Conservation (phyloP, 2,888 invertebrate genomes). For the Hyles lineata region DNA sequence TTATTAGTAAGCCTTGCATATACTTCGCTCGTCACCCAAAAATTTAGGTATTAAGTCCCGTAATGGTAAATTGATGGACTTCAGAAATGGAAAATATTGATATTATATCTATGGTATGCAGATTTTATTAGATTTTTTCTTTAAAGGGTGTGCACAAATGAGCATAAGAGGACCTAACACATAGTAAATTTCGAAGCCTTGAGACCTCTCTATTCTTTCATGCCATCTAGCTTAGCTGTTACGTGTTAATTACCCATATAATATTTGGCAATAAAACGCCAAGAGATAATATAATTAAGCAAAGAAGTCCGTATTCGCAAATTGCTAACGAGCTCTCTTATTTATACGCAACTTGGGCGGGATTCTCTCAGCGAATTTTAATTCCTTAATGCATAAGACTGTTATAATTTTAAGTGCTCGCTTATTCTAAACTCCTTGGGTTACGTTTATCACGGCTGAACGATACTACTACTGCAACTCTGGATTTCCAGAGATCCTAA, state of each 20-base stretch:
- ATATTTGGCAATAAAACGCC: background rate
- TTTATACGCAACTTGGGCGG: constrained; percentile 63
- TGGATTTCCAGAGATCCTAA: background rate
- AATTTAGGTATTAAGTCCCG: no score
- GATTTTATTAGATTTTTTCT: no score
- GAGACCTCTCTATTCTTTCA: no score
- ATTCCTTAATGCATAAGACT: constrained; percentile 65
- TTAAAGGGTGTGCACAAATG: no score
- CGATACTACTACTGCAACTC: background rate
- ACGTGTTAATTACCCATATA: background rate
- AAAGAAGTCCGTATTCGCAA: constrained; percentile 69
- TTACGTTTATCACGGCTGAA: background rate
- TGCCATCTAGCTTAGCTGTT: no score
- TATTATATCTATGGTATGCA: no score
- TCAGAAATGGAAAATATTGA: no score
- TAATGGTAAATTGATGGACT: no score
- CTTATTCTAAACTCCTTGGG: constrained; percentile 24
- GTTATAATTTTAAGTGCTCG: constrained; percentile 55
- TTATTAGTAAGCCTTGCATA: no score
- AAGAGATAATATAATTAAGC: constrained; percentile 66
- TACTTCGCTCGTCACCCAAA: no score
- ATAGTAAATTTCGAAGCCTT: no score
- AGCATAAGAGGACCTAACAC: no score
- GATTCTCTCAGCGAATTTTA: constrained; percentile 71
- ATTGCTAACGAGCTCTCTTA: constrained; percentile 64